Percentiles rank a stretch among this genome's conserved stretches.
Evolutionary conservation across 2,888 invertebrate genomes (phyloP).

Genomic region (Aporophyla nigra): DNA sequence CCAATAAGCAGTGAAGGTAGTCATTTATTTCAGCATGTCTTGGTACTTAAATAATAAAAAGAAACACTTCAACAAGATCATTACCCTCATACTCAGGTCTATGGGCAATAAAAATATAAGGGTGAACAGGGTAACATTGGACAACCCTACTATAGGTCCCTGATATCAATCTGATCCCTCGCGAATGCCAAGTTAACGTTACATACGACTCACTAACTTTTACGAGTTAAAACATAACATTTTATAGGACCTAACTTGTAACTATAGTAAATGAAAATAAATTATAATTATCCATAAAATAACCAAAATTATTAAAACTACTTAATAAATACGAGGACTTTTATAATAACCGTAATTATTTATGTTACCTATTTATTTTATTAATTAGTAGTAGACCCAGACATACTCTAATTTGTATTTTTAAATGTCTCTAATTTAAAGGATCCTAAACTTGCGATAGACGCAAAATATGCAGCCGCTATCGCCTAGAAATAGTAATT

Average conservation of each 20-base stretch:
- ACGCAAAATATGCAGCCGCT: conserved; percentile 60
- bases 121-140: conserved; percentile 16
- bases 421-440: conserved; percentile 76
- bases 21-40: background rate
- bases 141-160: conserved; percentile 47
- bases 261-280: conserved; percentile 13
- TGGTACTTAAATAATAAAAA: background rate
- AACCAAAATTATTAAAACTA: conserved; percentile 10
- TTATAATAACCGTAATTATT: conserved; percentile 16
- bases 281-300: background rate
- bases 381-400: conserved; percentile 71
- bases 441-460: conserved; percentile 66
- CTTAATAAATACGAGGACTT: background rate
- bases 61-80: background rate
- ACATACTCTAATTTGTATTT: conserved; percentile 75
- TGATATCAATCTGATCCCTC: conserved; percentile 79
- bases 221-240: conserved; percentile 16
- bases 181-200: conserved; percentile 73
- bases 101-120: conserved; percentile 31
- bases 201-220: conserved; percentile 53
- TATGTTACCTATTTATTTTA: conserved; percentile 38
- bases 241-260: background rate
- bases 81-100: background rate
- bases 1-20: background rate
- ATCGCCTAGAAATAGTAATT: conserved; percentile 26